phyloP scores from a whole-genome alignment of 2,797 vertebrate genomes.

The Malurus leucopterus region DNA sequence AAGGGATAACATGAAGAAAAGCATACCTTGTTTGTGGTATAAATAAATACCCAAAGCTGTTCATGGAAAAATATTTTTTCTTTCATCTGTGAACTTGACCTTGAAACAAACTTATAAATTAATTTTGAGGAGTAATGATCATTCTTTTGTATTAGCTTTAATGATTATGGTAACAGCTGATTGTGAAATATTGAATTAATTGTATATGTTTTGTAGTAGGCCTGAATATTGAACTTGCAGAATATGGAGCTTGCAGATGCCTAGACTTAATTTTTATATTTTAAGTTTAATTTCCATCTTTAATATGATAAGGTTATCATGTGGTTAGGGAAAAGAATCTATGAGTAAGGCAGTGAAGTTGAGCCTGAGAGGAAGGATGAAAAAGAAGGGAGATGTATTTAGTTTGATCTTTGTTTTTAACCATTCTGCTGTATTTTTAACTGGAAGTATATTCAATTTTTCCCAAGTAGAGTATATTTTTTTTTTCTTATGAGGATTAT shows the following conservation, averaged over 20 bases:
- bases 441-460: background rate
- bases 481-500: background rate
- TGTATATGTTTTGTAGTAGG: background rate
- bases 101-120: background rate
- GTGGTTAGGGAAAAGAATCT: background rate
- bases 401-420: background rate
- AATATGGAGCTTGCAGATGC: background rate
- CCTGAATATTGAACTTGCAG: background rate
- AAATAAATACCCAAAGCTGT: background rate
- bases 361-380: background rate
- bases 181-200: background rate
- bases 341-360: background rate
- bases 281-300: background rate
- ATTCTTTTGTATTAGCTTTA: background rate
- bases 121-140: background rate
- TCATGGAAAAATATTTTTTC: background rate
- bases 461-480: background rate
- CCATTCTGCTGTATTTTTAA: background rate
- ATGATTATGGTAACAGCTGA: background rate
- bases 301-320: background rate
- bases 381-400: background rate
- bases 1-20: background rate
- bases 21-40: fast-evolving
- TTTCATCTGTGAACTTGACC: background rate
- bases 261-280: background rate